Evolutionary conservation across 2,113 vertebrate species (phyloP).

Genomic region (Nematolebias whitei): DNA sequence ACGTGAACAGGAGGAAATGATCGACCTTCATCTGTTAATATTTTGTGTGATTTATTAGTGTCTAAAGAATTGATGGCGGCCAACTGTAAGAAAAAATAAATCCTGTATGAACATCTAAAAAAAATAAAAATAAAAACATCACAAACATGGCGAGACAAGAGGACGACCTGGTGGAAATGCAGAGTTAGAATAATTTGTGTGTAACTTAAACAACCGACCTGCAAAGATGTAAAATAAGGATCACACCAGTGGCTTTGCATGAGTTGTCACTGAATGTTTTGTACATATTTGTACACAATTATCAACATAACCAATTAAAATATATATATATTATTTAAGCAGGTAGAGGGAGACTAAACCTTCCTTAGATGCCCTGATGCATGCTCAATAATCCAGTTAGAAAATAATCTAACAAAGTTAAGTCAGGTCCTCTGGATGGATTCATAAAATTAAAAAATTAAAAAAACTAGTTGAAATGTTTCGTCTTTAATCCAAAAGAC

Average conservation of each 20-base stretch:
- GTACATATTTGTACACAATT: no score
- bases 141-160: constrained; percentile 50
- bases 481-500: no score
- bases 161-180: constrained; percentile 63
- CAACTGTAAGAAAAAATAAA: constrained; percentile 49
- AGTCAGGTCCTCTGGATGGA: no score
- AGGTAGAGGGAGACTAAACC: no score
- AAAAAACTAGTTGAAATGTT: no score
- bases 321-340: no score
- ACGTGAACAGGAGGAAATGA: constrained; percentile 18
- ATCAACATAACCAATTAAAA: no score
- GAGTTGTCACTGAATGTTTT: neutral
- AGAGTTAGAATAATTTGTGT: constrained; percentile 56
- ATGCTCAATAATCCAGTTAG: no score
- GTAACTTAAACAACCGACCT: constrained; percentile 22
- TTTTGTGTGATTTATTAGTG: constrained; percentile 52
- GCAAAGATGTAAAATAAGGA: constrained; percentile 53
- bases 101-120: constrained; percentile 21
- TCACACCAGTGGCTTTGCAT: constrained; percentile 45
- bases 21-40: constrained; percentile 46
- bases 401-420: no score
- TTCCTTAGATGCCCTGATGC: no score
- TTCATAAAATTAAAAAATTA: no score
- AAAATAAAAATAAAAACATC: constrained; percentile 15
- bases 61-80: constrained; percentile 24